Evolutionary conservation across 2,113 vertebrate genomes (phyloP), one percentile per base, ranked within the genome.

Genomic region (Guaruba guarouba): DNA sequence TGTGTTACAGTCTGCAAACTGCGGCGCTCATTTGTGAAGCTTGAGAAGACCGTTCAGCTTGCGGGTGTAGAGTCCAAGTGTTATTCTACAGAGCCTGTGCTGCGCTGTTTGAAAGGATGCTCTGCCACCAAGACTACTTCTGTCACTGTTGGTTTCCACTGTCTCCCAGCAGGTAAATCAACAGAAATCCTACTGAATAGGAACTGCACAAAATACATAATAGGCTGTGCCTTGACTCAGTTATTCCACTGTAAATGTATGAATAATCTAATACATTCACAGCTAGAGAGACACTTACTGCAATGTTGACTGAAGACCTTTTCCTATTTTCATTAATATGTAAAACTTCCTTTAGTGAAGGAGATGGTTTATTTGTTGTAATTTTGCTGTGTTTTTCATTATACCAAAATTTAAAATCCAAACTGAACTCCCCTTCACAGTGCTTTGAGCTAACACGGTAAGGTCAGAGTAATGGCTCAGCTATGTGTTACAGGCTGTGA

Each of bases 91-190:
- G 93, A 96, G 43, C 90, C 95, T 0, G 97, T 97, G 66, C 52
- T 96, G 86, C 93, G 93, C 75, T 97, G 97, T n/a, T 1, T 3
- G n/a, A 94, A 86, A 74, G 93, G 88, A 24, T 98, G 98, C 91
- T 57, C 76, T 0, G 82, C 98, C 43, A 92, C 96, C 33, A 96
- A 78, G 63, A 98, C 97, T 62, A 83, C 96, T 27, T 46, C 92
- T 1, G 96, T 98, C 73, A 97, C 95, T 31, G 90, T 98, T 25
- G 98, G 98, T 69, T 98, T 97, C 97, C 98, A 98, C 96, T 98
- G 98, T 35, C 28, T 97, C 57, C 87, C 98, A 61, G 55, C 76
- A 54, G 97, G 98, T 99, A 92, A 98, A 98, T 62, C 37, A 15
- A 17, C 19, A 70, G 33, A 57, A 57, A 68, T 35, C n/a, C 61